Evolutionary conservation across 2,113 vertebrate genomes (phyloP), one percentile per base, ranked within the genome.

Genomic region (Hemiscyllium ocellatum): DNA sequence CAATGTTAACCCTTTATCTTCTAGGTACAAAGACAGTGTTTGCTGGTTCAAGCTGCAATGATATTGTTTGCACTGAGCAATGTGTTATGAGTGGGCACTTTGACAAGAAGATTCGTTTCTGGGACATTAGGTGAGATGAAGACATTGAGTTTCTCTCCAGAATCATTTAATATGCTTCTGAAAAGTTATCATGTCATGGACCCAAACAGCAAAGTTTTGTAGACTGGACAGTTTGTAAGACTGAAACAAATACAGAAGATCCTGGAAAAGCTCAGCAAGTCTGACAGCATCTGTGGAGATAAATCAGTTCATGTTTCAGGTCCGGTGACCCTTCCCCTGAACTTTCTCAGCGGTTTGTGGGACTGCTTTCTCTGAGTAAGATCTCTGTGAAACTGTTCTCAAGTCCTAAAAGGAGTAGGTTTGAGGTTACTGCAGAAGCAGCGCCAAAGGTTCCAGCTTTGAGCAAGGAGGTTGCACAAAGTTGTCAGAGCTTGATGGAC

Each of bases 11-110:
- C 76, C 61, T 85, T 96, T 19, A 96, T 47, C 2, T 96, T 96
- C 65, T 96, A 99, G 99, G 99, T 97, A 99, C 99, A 97, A 99
- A 99, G 97, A 99, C 99, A 0, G 99, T 99, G 76, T 99, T 99
- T 96, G 99, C 99, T 0, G 99, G 99, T 3, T 99, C 99, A 96
- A 99, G 99, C 97, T 99, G 99, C 97, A 99, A 99, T 29, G 99
- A 99, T 96, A 98, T 99, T 0, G 99, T 99, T 17, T 99, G 99
- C 97, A 99, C 99, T 0, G 99, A 99, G 96, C 99, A 99, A 96
- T 99, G 99, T 96, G 99, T 99, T 26, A 99, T 99, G 99, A 99
- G 99, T 24, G 99, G 99, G 95, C 99, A 99, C 96, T 99, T 99
- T 72, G 99, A 99, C 96, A 99, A 99, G 98, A 99, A 99, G 96